These are phyloP conservation scores for Myopa tessellatipennis DNA, from an alignment of 2,888 invertebrate species.

Conservation along the genomic window DNA sequence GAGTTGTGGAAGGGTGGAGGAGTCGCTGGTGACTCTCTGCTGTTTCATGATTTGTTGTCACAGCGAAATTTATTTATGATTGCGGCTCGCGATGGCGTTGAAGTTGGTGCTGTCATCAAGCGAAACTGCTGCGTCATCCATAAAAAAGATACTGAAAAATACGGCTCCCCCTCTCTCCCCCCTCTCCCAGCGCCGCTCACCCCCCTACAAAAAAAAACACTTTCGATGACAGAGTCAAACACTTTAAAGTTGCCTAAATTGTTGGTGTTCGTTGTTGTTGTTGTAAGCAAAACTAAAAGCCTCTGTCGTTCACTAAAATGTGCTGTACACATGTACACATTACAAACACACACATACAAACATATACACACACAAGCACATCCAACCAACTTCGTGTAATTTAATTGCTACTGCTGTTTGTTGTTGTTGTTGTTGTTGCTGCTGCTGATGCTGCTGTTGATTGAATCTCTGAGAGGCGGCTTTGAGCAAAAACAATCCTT, in stretches of 20 bases:
- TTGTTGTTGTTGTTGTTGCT: background rate
- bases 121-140: no score
- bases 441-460: background rate
- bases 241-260: slow-evolving; percentile 16
- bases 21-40: background rate
- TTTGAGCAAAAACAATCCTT: background rate
- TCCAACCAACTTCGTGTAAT: no score
- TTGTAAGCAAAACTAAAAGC: slow-evolving; percentile 9
- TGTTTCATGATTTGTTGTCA: no score
- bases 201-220: no score
- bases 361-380: background rate
- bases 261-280: slow-evolving; percentile 5
- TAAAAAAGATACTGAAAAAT: no score
- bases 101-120: no score
- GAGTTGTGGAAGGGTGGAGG: background rate
- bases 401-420: background rate
- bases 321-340: slow-evolving; percentile 12
- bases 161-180: no score
- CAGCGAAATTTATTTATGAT: no score
- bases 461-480: background rate
- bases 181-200: no score
- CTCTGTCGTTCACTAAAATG: background rate
- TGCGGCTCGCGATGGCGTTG: no score
- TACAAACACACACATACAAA: background rate
- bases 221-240: background rate